Evolutionary conservation across 2,113 vertebrate species (phyloP).

Genomic region (Rhombomys opimus): DNA sequence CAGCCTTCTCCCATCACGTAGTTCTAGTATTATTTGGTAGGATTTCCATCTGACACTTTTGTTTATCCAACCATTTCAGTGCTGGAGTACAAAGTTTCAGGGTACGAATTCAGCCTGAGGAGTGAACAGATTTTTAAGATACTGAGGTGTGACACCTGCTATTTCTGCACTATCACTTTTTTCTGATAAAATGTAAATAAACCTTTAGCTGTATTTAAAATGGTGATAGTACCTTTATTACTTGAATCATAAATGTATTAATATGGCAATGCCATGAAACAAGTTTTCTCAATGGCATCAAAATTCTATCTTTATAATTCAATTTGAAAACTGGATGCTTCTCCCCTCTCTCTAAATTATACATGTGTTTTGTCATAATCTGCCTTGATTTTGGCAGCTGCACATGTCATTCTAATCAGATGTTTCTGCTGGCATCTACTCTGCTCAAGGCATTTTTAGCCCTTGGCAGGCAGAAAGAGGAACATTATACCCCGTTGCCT

Average conservation of each 20-base stretch:
- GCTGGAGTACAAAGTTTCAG: not conserved
- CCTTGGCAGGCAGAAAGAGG: not conserved
- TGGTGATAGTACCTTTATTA: not conserved
- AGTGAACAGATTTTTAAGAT: slow-evolving; percentile 2
- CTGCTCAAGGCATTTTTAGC: not conserved
- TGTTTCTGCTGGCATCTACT: slow-evolving; percentile 13
- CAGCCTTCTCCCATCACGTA: not conserved
- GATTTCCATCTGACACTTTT: not conserved
- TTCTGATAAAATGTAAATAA: not conserved
- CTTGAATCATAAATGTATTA: not conserved
- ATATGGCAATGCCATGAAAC: not conserved
- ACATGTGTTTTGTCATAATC: not conserved
- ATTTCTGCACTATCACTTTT: not conserved
- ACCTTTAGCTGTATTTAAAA: not conserved
- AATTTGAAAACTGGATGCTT: not conserved
- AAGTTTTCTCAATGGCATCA: not conserved
- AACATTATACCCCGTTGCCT: not conserved
- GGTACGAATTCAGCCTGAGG: slow-evolving; percentile 7
- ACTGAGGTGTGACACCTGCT: not conserved
- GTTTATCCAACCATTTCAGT: slow-evolving; percentile 5
- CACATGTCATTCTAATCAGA: not conserved
- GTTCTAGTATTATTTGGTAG: not conserved
- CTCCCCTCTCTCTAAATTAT: not conserved
- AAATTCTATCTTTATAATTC: slow-evolving; percentile 5
- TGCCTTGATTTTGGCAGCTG: slow-evolving; percentile 1